phyloP scores from a whole-genome alignment of 2,113 vertebrate species.

The Rhegmatorhina hoffmannsi region DNA sequence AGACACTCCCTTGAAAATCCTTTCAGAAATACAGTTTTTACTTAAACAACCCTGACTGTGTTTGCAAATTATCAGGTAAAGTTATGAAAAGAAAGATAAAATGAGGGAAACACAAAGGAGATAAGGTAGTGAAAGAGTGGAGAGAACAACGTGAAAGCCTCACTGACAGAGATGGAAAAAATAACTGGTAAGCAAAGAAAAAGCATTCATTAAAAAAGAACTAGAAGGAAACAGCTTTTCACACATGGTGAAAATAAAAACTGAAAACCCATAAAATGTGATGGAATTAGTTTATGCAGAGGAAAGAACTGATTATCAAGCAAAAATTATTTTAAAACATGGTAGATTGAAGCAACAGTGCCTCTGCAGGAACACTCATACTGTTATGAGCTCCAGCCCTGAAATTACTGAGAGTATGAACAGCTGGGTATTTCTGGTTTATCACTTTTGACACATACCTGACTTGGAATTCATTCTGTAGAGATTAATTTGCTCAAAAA shows the following conservation, averaged over 20 bases:
- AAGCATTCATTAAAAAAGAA: background rate
- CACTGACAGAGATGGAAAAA: background rate
- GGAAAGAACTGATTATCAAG: background rate
- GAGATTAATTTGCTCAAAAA: background rate
- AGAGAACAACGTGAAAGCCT: background rate
- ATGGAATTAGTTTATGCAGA: background rate
- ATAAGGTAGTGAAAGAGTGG: background rate
- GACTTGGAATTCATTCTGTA: background rate
- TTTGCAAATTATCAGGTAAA: background rate
- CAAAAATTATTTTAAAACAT: background rate
- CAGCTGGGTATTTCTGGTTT: background rate
- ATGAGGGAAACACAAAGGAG: background rate
- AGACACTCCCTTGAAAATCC: background rate
- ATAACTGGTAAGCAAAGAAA: background rate
- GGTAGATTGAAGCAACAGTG: background rate
- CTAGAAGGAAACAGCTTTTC: background rate
- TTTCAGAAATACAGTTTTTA: background rate
- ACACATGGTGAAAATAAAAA: background rate
- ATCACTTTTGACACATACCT: background rate
- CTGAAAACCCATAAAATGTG: background rate
- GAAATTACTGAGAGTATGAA: background rate
- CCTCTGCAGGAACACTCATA: background rate
- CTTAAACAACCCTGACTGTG: background rate
- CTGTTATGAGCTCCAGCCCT: background rate
- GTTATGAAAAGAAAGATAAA: background rate